Evolutionary conservation across 1,140 invertebrate species (phyloP).

Genomic region (Drosophila hydei): DNA sequence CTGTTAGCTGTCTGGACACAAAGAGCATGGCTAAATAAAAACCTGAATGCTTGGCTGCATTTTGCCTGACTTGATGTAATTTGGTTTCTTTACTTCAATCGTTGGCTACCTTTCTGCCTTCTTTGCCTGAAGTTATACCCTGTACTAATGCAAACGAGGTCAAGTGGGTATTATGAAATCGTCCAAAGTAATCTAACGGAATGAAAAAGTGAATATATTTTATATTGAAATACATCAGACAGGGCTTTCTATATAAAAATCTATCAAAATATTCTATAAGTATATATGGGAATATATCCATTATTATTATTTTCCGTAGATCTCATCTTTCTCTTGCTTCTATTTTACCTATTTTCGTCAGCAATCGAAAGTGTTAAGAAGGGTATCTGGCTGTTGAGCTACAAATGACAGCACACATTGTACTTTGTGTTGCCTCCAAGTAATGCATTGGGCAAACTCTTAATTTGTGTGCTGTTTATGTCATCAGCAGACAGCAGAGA

Average conservation of each 20-base stretch:
- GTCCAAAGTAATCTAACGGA: no score
- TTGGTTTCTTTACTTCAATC: constrained; percentile 57
- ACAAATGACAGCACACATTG: neutral
- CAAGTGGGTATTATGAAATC: neutral
- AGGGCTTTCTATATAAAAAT: no score
- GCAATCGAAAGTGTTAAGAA: no score
- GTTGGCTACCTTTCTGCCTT: constrained; percentile 29
- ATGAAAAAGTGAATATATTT: neutral
- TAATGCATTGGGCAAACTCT: constrained; percentile 57
- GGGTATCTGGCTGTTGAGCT: neutral
- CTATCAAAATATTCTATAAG: no score
- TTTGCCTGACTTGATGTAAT: constrained; percentile 79
- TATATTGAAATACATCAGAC: no score
- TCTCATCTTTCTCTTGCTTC: no score
- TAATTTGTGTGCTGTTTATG: constrained; percentile 52
- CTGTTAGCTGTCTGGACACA: constrained; percentile 68
- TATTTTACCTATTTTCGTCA: no score
- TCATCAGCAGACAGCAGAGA: constrained; percentile 3
- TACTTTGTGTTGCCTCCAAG: constrained; percentile 34
- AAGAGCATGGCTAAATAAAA: constrained; percentile 68
- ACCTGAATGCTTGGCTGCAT: constrained; percentile 72
- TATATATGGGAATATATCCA: no score
- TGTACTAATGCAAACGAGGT: neutral
- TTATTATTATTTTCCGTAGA: no score
- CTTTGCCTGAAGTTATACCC: constrained; percentile 14